Base-by-base conservation (phyloP, 2,888 invertebrate species). In the Hypomecis atomaria region DNA sequence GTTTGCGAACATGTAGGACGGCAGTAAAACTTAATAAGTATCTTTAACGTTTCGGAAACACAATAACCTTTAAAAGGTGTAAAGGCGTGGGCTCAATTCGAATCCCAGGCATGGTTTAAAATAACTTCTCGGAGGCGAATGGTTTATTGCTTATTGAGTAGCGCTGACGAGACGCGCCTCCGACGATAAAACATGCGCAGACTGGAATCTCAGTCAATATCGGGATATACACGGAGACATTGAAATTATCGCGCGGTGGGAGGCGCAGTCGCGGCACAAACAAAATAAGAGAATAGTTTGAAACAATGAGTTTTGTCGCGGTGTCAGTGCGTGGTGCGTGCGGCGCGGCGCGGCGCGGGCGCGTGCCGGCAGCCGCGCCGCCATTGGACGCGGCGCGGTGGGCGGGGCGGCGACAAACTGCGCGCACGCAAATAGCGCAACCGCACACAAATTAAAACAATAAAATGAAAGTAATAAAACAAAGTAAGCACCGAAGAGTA, bases 81-180 rank as follows among this genome's bases (percentile, higher is more conserved):
- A 88, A 91, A 92, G 85, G 86, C 87, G 87, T 88, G 87, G 86
- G 86, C 81, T 84, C 84, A 82, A 86, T 85, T 82, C 82, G 83
- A 84, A 82, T 84, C 82, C 83, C 84, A 82, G 86, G 74, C 85
- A 76, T 83, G 85, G 84, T 89, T 88, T 86, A 88, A 90, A 90
- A 90, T 89, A 89, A 90, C 89, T 90, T 88, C 88, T 89, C 84
- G 87, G 87, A 89, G 89, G 85, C 86, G 91, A 87, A 89, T 90
- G 88, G 90, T 92, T 92, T 92, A 92, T 91, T 88, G 92, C 92
- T 91, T 91, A 92, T 92, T 92, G 92, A 91, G 90, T 84, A 86
- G 88, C 85, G 82, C 89, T 88, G 90, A 89, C 88, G 89, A 88
- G 87, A 86, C 86, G 88, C 88, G 88, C 85, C 86, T 84, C 83